Base-by-base conservation (phyloP, 1,140 invertebrate species). In the Eumeta japonica region DNA sequence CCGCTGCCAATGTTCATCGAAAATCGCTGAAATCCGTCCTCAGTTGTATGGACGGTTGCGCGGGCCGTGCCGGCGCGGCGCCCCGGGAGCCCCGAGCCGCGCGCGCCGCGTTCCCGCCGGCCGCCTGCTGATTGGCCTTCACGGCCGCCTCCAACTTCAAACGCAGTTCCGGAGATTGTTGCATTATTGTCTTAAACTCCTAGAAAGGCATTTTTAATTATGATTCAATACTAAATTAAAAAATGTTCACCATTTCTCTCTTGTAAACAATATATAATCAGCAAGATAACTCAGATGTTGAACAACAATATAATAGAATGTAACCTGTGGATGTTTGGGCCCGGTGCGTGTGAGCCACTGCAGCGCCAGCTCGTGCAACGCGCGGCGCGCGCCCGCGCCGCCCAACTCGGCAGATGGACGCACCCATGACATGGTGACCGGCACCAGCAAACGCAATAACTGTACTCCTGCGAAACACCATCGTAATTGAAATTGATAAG, bases 11-110 rank as follows among this genome's bases (percentile, higher is more conserved):
- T 5, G 13, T 53, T 76, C 79, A 85, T 49, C 81, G 83, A 53
- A 93, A 97, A 77, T 97, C 94, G 51, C 92, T 93, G 63, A 98
- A 98, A 73, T 96, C 90, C 11, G 92, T 97, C 81, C 95, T 97
- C 29, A 97, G 79, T 70, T 94, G 92, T 52, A 97, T 97, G 7
- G 90, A 87, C 33, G 90, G 88, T 42, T 83, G 81, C 20, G 76
- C 61, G 30, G 73, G 73, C 37, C 75, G 72, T 3, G 53, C 39
- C 52, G 84, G 82, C 35, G 75, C 79, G 41, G 66, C 50, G 16
- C 58, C 42, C 20, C 73, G 76, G 32, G 70, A 58, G 28, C 72
- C 66, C 51, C 81, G 68, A 37, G 39, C 58, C 41, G 49, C 58
- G 48, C 52, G 72, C 27, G 56, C 37, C 41, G 67, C 76, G 14